Base-by-base conservation (phyloP, 2,888 invertebrate genomes). In the Andrena haemorrhoa region DNA sequence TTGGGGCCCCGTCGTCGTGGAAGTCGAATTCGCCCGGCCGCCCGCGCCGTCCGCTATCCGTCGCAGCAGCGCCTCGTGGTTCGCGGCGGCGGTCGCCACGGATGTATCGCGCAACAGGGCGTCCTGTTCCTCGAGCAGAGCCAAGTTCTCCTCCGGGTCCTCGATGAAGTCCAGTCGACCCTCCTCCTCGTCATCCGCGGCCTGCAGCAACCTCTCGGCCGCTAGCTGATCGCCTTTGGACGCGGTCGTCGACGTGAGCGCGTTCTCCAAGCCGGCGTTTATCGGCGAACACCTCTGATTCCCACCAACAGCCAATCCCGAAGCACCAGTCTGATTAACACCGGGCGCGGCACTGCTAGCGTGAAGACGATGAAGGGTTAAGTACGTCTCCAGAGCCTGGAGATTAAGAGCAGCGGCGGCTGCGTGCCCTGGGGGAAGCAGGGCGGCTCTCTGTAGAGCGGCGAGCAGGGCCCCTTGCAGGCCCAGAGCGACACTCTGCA, bases 401-500 rank as follows among this genome's bases (percentile, higher is more conserved):
- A 98, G 95, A 93, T 97, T 97, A 26, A 98, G 95, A 0, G 98
- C 98, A 51, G 97, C 97, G 51, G 97, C 97, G 8, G 97, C 97
- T 4, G 97, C 97, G 2, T 97, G 97, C 89, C 97, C 97, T 0
- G 97, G 96, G 7, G 97, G 97, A 89, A 98, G 93, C 31, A 98
- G 94, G 0, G 97, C 97, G 0, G 97, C 98, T 92, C 97, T 97
- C 93, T 97, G 97, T 86, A 98, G 94, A 10, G 97, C 97, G 90
- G 96, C 97, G 94, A 98, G 96, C 95, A 98, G 96, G 8, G 97
- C 97, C 92, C 97, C 97, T 94, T 98, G 98, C 70, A 98, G 94
- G 16, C 97, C 97, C 86, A 97, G 95, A 49, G 97, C 97, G 68
- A 97, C 97, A 90, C 96, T 97, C 93, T 97, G 97, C 23, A 95